These are phyloP conservation scores for Rhamphomyia laevipes DNA, from an alignment of 2,888 invertebrate genomes.

Conservation along the genomic window DNA sequence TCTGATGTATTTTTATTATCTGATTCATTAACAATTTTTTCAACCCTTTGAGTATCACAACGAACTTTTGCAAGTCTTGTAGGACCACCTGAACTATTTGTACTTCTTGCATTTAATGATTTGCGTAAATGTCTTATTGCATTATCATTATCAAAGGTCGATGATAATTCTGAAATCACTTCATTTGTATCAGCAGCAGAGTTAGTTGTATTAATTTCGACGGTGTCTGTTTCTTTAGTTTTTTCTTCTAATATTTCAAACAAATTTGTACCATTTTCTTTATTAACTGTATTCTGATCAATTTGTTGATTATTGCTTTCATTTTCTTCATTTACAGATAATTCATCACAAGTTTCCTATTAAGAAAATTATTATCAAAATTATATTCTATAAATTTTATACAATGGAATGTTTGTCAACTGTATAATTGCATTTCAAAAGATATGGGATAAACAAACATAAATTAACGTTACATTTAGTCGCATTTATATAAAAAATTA, in stretches of 20 bases:
- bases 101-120: conserved; percentile 20
- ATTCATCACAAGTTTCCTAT: conserved; percentile 16
- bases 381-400: not conserved
- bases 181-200: not conserved
- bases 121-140: conserved; percentile 22
- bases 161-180: not conserved
- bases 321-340: conserved; percentile 17
- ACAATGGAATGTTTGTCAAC: not conserved
- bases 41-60: conserved; percentile 15
- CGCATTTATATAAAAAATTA: no score
- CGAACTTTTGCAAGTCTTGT: conserved; percentile 21
- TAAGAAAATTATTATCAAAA: not conserved
- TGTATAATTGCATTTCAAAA: not conserved
- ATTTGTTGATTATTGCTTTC: conserved; percentile 9
- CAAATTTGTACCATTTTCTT: no score
- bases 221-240: no score
- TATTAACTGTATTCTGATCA: not conserved
- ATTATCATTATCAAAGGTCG: conserved; percentile 24
- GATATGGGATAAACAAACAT: no score
- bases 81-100: conserved; percentile 12
- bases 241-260: no score
- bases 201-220: not conserved
- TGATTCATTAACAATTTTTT: not conserved
- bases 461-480: no score
- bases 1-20: not conserved